Percentiles rank a stretch among this genome's conserved stretches.
phyloP scores from a whole-genome alignment of 2,113 vertebrate species.

The Climacteris rufus region DNA sequence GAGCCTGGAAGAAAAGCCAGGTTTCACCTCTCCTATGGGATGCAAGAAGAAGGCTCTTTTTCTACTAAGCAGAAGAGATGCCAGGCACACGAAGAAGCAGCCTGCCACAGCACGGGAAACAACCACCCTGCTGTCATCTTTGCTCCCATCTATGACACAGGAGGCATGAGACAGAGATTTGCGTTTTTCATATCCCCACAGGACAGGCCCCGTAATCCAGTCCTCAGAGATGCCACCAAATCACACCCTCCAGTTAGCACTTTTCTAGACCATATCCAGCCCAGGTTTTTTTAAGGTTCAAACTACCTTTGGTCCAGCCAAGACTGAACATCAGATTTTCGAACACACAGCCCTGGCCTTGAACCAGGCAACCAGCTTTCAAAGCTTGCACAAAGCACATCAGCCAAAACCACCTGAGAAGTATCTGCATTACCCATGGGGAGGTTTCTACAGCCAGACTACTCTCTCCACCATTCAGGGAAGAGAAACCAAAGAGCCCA shows the following conservation, averaged over 20 bases:
- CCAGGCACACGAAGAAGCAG: not conserved
- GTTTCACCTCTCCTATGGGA: not conserved
- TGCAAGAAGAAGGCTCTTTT: not conserved
- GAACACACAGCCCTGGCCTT: not conserved
- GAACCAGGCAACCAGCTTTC: not conserved
- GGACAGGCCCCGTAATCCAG: not conserved
- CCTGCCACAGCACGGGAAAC: not conserved
- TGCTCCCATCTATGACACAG: accelerated
- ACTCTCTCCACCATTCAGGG: not conserved
- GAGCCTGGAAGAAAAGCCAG: not conserved
- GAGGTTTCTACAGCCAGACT: not conserved
- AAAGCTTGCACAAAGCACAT: not conserved
- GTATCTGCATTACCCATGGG: not conserved
- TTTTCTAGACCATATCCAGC: not conserved
- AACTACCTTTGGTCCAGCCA: not conserved
- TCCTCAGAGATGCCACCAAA: not conserved
- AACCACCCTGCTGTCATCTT: accelerated
- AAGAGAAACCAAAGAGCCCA: not conserved
- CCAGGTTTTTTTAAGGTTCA: not conserved
- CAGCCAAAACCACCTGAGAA: not conserved
- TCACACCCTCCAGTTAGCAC: not conserved
- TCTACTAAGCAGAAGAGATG: not conserved
- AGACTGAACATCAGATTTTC: not conserved
- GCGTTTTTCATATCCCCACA: not conserved
- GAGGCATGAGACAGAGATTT: not conserved